phyloP scores from a whole-genome alignment of 2,888 invertebrate species.

The Morpho deidamia region DNA sequence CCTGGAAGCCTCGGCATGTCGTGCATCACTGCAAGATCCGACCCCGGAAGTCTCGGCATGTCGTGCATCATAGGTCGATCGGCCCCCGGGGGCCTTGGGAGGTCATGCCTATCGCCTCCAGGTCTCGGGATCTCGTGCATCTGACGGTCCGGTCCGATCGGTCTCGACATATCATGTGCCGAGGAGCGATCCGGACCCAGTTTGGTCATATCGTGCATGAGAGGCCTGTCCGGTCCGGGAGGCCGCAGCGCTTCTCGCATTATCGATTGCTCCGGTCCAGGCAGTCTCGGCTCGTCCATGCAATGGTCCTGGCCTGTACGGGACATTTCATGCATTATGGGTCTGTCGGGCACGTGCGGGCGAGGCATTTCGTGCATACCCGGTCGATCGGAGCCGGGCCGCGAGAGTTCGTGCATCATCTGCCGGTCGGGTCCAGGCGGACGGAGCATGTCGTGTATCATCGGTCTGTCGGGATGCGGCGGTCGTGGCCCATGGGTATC shows the following conservation, averaged over 20 bases:
- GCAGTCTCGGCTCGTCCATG: constrained; percentile 23
- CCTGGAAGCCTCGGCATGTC: constrained; percentile 9
- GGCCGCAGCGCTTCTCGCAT: constrained; percentile 13
- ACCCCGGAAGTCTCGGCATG: constrained; percentile 10
- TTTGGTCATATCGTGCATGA: constrained; percentile 10
- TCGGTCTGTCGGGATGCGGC: constrained; percentile 10
- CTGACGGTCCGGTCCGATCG: constrained; percentile 5
- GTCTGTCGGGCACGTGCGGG: constrained; percentile 4
- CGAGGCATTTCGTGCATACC: constrained; percentile 6
- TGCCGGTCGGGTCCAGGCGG: constrained; percentile 14
- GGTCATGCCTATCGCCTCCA: constrained; percentile 5
- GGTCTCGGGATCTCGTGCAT: constrained; percentile 19
- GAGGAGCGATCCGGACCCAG: constrained; percentile 5
- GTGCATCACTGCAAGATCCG: constrained; percentile 12
- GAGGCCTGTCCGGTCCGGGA: constrained; percentile 5
- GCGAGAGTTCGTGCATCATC: constrained; percentile 27
- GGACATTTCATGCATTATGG: constrained; percentile 5
- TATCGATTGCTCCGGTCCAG: constrained; percentile 6
- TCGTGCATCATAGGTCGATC: no score
- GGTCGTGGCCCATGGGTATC: constrained; percentile 3
- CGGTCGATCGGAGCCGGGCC: constrained; percentile 12
- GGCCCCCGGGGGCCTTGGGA: not conserved
- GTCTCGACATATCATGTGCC: constrained; percentile 13
- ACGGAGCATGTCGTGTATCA: constrained; percentile 15
- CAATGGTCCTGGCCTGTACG: constrained; percentile 10